phyloP scores from a whole-genome alignment of 2,113 vertebrate species.

The Dunckerocampus dactyliophorus region DNA sequence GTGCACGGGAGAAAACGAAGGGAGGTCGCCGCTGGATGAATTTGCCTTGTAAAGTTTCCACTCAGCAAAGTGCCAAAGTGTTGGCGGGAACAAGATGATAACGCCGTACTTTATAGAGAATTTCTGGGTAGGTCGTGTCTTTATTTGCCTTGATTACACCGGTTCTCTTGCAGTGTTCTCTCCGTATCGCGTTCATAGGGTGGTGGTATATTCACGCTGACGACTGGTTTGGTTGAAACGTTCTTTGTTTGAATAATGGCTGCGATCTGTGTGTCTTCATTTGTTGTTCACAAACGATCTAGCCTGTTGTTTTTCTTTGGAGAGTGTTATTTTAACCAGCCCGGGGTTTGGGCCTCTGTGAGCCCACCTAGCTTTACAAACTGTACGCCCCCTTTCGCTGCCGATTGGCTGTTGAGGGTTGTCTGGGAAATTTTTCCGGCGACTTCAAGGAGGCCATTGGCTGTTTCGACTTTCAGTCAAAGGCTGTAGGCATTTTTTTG shows the following conservation, averaged over 20 bases:
- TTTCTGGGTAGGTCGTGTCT: slow-evolving; percentile 84
- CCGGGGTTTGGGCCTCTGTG: slow-evolving; percentile 70
- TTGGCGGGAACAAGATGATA: slow-evolving; percentile 74
- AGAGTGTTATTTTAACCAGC: slow-evolving; percentile 56
- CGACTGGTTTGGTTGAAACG: not conserved
- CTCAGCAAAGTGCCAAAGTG: slow-evolving; percentile 27
- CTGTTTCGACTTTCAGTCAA: slow-evolving; percentile 46
- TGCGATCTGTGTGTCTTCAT: too few relatives aligned
- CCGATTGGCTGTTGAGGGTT: slow-evolving; percentile 56
- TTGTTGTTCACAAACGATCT: not conserved
- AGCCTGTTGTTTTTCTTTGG: slow-evolving; percentile 42
- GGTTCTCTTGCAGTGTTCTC: slow-evolving; percentile 34
- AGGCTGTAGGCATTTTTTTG: not conserved
- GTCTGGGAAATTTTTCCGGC: slow-evolving; percentile 52
- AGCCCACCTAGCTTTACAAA: slow-evolving; percentile 61
- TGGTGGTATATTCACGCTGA: not conserved
- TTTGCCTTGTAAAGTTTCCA: slow-evolving; percentile 47
- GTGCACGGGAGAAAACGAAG: slow-evolving; percentile 41
- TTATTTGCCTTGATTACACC: slow-evolving; percentile 45
- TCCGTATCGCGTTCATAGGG: slow-evolving; percentile 30
- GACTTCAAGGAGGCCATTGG: slow-evolving; percentile 60
- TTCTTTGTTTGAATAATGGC: not conserved
- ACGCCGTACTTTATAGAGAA: slow-evolving; percentile 89
- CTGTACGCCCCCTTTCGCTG: slow-evolving; percentile 27
- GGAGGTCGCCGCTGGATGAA: slow-evolving; percentile 65